Evolutionary conservation across 1,140 invertebrate species (phyloP).

Genomic region (Diabrotica undecimpunctata): DNA sequence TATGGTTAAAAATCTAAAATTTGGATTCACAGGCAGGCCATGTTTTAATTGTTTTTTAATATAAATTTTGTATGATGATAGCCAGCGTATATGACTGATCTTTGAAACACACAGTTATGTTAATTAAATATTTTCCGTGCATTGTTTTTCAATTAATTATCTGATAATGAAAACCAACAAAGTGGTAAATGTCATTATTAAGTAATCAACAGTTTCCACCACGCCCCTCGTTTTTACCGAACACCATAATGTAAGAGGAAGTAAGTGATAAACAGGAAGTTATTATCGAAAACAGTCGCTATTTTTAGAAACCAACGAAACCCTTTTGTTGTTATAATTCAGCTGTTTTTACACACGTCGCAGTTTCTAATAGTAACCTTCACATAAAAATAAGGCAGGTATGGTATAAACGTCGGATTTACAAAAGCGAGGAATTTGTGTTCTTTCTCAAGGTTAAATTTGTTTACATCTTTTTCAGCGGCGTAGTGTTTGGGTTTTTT

Average conservation of each 20-base stretch:
- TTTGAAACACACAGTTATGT: no score
- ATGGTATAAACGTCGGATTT: background rate
- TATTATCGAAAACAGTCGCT: background rate
- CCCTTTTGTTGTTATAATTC: conserved; percentile 3
- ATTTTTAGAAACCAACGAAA: conserved; percentile 4
- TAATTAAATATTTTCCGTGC: no score
- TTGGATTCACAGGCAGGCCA: no score
- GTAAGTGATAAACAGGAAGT: conserved; percentile 6
- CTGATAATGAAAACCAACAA: no score
- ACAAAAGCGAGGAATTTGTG: background rate
- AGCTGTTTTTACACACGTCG: background rate
- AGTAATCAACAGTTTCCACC: background rate
- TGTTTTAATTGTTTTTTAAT: no score
- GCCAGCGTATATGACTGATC: no score
- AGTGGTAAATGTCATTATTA: no score
- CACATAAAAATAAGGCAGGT: background rate
- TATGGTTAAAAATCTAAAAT: no score
- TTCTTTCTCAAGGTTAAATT: conserved; percentile 9
- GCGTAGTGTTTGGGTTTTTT: no score
- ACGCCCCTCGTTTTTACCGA: background rate
- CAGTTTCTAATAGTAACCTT: conserved; percentile 1
- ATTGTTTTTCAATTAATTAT: no score
- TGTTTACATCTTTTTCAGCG: background rate
- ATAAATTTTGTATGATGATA: no score
- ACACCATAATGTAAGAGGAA: conserved; percentile 1